These are phyloP conservation scores for Phasia obesa DNA, from an alignment of 2,888 invertebrate species.

Conservation along the genomic window DNA sequence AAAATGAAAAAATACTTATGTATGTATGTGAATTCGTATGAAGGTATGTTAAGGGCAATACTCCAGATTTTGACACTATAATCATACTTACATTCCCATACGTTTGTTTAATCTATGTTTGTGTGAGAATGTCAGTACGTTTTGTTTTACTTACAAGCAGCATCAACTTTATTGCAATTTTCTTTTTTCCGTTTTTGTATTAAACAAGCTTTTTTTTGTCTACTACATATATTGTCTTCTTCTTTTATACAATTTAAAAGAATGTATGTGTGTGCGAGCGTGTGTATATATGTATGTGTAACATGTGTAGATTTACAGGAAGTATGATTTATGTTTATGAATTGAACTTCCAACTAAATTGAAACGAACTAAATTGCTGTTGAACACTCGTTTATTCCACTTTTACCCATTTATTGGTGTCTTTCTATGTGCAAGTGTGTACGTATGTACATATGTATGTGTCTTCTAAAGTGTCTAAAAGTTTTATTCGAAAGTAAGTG, in stretches of 20 bases:
- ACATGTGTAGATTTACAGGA: slow-evolving; percentile 66
- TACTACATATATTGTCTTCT: slow-evolving; percentile 5
- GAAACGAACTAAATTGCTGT: slow-evolving; percentile 53
- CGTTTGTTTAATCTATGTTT: slow-evolving; percentile 15
- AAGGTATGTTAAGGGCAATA: slow-evolving; percentile 61
- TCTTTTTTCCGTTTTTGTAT: slow-evolving; percentile 14
- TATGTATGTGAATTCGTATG: slow-evolving; percentile 36
- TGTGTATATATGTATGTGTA: slow-evolving; percentile 16
- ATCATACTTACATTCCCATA: slow-evolving; percentile 28
- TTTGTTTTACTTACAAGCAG: slow-evolving; percentile 65
- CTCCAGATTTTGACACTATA: slow-evolving; percentile 63
- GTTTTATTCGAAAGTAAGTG: slow-evolving; percentile 55
- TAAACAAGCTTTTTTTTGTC: slow-evolving; percentile 31
- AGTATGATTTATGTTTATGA: slow-evolving; percentile 72
- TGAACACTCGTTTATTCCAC: slow-evolving; percentile 4
- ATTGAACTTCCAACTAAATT: slow-evolving; percentile 66
- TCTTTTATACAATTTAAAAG: slow-evolving; percentile 2
- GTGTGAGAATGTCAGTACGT: slow-evolving; percentile 4
- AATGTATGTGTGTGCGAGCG: background rate
- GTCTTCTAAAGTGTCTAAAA: slow-evolving; percentile 64
- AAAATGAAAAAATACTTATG: slow-evolving; percentile 48
- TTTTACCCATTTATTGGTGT: background rate
- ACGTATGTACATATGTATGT: too few relatives aligned
- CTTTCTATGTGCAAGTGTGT: background rate
- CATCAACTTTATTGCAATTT: slow-evolving; percentile 72